Evolutionary conservation across 2,888 invertebrate genomes (phyloP).

Genomic region (Heteromyza rotundicornis): DNA sequence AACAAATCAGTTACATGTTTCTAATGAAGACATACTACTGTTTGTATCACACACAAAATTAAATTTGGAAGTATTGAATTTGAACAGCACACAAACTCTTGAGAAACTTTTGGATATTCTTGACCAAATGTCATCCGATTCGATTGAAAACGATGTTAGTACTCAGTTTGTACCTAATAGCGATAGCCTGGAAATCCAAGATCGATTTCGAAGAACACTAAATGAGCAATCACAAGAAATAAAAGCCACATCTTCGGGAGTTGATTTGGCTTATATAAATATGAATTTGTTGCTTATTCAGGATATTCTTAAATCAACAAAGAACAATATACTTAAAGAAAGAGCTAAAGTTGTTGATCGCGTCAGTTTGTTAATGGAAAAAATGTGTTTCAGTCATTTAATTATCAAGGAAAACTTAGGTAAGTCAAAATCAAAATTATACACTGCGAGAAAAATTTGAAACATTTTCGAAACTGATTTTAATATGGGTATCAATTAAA

Average conservation of each 20-base stretch:
- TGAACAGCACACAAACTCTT: constrained; percentile 17
- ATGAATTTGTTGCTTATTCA: constrained; percentile 29
- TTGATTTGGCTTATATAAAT: constrained; percentile 23
- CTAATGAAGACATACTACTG: constrained; percentile 26
- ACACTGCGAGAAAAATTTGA: no score
- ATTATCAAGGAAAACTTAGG: constrained; percentile 30
- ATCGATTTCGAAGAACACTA: constrained; percentile 27
- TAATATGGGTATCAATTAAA: no score
- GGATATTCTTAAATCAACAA: constrained; percentile 20
- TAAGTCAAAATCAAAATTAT: constrained; percentile 8
- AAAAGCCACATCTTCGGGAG: no score
- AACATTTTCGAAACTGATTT: no score
- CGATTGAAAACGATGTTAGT: no score
- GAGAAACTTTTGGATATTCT: constrained; percentile 29
- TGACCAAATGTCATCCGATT: constrained; percentile 26
- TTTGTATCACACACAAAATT: constrained; percentile 27
- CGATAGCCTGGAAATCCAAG: constrained; percentile 14
- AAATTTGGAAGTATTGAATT: constrained; percentile 25
- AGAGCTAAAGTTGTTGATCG: constrained; percentile 25
- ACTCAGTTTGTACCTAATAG: no score
- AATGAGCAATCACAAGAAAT: no score
- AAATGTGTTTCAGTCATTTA: constrained; percentile 30
- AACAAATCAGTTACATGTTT: constrained; percentile 29
- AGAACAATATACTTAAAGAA: constrained; percentile 21
- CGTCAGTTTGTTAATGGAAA: constrained; percentile 23